Evolutionary conservation across 2,113 vertebrate genomes (phyloP), one percentile per base, ranked within the genome.

Genomic region (Cariama cristata): DNA sequence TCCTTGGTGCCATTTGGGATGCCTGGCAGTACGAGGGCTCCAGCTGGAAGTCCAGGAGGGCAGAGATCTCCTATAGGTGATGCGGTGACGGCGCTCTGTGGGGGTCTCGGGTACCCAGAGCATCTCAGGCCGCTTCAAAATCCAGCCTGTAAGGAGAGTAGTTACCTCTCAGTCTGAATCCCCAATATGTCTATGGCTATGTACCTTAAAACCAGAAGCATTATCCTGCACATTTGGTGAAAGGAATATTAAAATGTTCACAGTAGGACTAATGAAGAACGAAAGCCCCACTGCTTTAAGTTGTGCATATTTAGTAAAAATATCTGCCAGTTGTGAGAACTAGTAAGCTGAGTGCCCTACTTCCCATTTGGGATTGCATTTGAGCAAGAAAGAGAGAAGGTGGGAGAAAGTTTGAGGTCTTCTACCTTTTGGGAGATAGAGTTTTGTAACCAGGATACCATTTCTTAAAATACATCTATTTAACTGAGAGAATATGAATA

Each of bases 371-470:
- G 56, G 64, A 62, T 73, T 79, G 33, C 7, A 94, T 82, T 63
- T 4, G 1, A 95, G 47, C 44, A 71, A 94, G 69, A 93, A 86
- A 89, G 14, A 45, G 50, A 93, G 42, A 86, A 88, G 26, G n/a
- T 59, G 20, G 45, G 90, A 92, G 26, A 85, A 88, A 62, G 26
- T 71, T 75, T 19, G 56, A 94, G 58, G 74, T 62, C 69, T 87
- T 81, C 81, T 90, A 56, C 53, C 52, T 94, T 93, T 77, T 55
- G 76, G 91, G 89, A 95, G 27, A 27, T 24, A 74, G 68, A 35
- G 30, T 26, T 85, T 90, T 90, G 58, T 90, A 96, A 93, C 49
- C 90, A 97, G 71, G 53, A 88, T 92, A 89, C 27, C 79, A 79
- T 73, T 93, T 94, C 90, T 90, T 88, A 85, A 94, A 85, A 85